Conservation (phyloP, 2,888 invertebrate genomes). For the Germaria angustata region DNA sequence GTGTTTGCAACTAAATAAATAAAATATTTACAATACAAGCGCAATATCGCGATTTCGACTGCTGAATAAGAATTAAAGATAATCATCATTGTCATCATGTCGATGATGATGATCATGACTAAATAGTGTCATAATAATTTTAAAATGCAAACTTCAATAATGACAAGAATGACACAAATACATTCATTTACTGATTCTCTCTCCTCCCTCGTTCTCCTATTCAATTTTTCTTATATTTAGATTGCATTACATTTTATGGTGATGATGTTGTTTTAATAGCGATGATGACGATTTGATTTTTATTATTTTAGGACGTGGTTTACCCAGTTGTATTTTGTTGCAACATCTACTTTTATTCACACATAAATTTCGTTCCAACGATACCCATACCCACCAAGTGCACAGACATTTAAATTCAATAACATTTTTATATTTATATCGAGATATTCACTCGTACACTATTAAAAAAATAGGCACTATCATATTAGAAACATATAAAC, state of each 20-base stretch:
- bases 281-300: slow-evolving; percentile 1
- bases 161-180: slow-evolving; percentile 58
- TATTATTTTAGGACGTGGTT: slow-evolving; percentile 17
- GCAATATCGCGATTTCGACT: neutral
- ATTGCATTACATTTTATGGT: slow-evolving; percentile 40
- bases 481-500: too few relatives aligned
- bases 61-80: neutral
- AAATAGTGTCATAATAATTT: slow-evolving; percentile 25
- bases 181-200: slow-evolving; percentile 33
- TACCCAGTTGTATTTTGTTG: slow-evolving; percentile 23
- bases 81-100: slow-evolving; percentile 6
- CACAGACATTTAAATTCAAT: neutral
- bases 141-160: slow-evolving; percentile 54
- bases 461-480: neutral
- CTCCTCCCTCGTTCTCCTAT: neutral
- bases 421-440: neutral
- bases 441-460: neutral
- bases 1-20: slow-evolving; percentile 23
- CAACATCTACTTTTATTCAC: neutral
- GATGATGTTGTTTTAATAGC: slow-evolving; percentile 20
- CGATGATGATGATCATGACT: slow-evolving; percentile 35
- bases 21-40: neutral
- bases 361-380: slow-evolving; percentile 6
- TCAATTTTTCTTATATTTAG: neutral
- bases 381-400: neutral